These are phyloP conservation scores for Pollenia angustigena DNA, from an alignment of 2,888 invertebrate genomes.

Conservation along the genomic window DNA sequence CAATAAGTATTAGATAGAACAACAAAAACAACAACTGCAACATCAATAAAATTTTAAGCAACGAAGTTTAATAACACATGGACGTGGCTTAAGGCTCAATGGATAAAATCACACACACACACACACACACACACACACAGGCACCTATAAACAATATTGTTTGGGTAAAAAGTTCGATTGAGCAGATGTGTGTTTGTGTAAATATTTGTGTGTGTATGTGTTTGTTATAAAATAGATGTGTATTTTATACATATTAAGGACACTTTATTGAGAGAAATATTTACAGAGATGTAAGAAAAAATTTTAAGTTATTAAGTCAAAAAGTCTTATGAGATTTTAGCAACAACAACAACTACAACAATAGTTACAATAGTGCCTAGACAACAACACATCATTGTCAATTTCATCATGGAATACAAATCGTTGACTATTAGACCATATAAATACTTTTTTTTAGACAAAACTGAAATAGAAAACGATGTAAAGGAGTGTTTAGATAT, in stretches of 20 bases:
- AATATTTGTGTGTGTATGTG: background rate
- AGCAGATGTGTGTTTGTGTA: background rate
- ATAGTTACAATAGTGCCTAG: slow-evolving; percentile 28
- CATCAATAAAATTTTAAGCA: slow-evolving; percentile 47
- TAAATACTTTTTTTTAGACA: background rate
- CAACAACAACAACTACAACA: slow-evolving; percentile 34
- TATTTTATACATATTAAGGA: slow-evolving; percentile 34
- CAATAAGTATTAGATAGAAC: slow-evolving; percentile 28
- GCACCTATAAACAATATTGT: background rate
- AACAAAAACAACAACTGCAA: slow-evolving; percentile 5
- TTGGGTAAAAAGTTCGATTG: background rate
- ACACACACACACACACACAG: background rate
- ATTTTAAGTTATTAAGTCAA: slow-evolving; percentile 59
- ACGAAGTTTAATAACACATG: slow-evolving; percentile 47
- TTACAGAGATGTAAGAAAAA: slow-evolving; percentile 42
- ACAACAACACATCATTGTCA: slow-evolving; percentile 46
- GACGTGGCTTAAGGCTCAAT: slow-evolving; percentile 34
- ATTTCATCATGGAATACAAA: slow-evolving; percentile 32
- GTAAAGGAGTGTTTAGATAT: background rate
- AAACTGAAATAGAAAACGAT: background rate
- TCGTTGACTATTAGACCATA: slow-evolving; percentile 32
- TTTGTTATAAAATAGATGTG: slow-evolving; percentile 34
- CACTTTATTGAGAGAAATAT: slow-evolving; percentile 53
- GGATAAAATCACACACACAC: background rate
- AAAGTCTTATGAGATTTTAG: slow-evolving; percentile 52